A percentile compares a stretch with the other conserved stretches of the same genome.
Evolutionary conservation across 1,140 invertebrate genomes (phyloP).

Genomic region (Drosophila parvula): DNA sequence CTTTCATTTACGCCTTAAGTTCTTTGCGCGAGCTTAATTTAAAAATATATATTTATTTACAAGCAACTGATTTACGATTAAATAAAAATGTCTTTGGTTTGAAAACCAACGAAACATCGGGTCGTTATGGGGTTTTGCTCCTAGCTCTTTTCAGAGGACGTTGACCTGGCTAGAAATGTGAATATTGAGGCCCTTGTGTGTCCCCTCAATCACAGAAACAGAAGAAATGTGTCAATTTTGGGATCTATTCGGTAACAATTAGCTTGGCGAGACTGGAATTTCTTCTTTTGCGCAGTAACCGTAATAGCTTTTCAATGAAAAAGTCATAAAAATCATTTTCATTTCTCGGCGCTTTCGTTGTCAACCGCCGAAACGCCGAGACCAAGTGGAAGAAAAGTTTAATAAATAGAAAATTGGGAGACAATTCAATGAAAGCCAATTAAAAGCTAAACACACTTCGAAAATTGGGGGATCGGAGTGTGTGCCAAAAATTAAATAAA

Average conservation of each 20-base stretch:
- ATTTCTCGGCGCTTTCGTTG: slow-evolving; percentile 17
- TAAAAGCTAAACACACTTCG: slow-evolving; percentile 53
- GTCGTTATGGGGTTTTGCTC: background rate
- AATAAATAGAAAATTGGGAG: slow-evolving; percentile 50
- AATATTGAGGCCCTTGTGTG: background rate
- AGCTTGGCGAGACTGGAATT: slow-evolving; percentile 5
- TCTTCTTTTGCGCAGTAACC: slow-evolving; percentile 14
- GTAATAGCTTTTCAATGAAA: slow-evolving; percentile 37
- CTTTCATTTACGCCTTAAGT: slow-evolving; percentile 49
- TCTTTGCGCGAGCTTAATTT: slow-evolving; percentile 64
- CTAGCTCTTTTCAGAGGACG: background rate
- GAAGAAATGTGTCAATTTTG: slow-evolving; percentile 41
- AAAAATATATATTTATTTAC: slow-evolving; percentile 47
- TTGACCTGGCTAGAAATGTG: slow-evolving; percentile 3
- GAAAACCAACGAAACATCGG: slow-evolving; percentile 57
- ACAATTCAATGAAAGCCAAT: slow-evolving; percentile 76
- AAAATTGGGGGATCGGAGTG: slow-evolving; percentile 45
- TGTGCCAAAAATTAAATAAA: slow-evolving; percentile 77
- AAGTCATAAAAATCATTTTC: slow-evolving; percentile 45
- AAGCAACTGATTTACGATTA: slow-evolving; percentile 63
- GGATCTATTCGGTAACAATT: slow-evolving; percentile 18
- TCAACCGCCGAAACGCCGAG: slow-evolving; percentile 13
- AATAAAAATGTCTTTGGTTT: slow-evolving; percentile 75
- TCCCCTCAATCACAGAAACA: background rate
- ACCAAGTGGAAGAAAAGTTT: slow-evolving; percentile 18